Conservation (phyloP, 2,113 vertebrate genomes). For the Xyliphius kryptos region DNA sequence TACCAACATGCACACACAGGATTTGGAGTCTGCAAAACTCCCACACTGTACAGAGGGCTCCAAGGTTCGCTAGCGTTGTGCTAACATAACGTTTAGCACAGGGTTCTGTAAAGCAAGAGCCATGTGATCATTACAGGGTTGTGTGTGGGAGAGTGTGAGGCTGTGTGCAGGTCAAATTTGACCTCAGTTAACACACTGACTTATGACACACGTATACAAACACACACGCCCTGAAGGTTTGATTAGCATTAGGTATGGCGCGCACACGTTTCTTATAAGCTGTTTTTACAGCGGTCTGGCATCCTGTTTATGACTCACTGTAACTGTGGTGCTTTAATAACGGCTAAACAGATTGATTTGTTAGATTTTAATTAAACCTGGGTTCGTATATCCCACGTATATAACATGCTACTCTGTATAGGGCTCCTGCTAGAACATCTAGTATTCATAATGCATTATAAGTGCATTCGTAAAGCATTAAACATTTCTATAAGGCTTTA, state of each 20-base stretch:
- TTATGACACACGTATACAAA: not conserved
- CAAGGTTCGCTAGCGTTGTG: slow-evolving; percentile 7
- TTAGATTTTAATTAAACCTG: slow-evolving; percentile 8
- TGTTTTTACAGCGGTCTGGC: not conserved
- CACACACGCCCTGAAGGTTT: slow-evolving; percentile 13
- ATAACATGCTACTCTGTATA: too few species aligned
- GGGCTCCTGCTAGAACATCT: too few species aligned
- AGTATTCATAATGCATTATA: too few species aligned
- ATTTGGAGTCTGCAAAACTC: slow-evolving; percentile 27
- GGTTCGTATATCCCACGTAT: not conserved
- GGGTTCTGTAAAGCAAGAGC: slow-evolving; percentile 4
- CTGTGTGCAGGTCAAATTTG: not conserved
- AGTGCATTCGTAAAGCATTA: too few species aligned
- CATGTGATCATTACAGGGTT: not conserved
- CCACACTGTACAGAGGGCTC: slow-evolving; percentile 45
- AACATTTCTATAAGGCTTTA: too few species aligned
- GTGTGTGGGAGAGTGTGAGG: slow-evolving; percentile 25
- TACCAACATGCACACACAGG: not conserved
- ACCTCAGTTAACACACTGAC: slow-evolving; percentile 13
- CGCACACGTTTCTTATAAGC: not conserved
- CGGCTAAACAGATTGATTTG: slow-evolving; percentile 8
- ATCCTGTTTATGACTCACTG: slow-evolving; percentile 1
- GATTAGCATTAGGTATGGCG: slow-evolving; percentile 21
- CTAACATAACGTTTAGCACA: slow-evolving; percentile 34
- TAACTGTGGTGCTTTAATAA: not conserved